Evolutionary conservation across 1,140 invertebrate species (phyloP).

Genomic region (Drosophila nigromelanica): DNA sequence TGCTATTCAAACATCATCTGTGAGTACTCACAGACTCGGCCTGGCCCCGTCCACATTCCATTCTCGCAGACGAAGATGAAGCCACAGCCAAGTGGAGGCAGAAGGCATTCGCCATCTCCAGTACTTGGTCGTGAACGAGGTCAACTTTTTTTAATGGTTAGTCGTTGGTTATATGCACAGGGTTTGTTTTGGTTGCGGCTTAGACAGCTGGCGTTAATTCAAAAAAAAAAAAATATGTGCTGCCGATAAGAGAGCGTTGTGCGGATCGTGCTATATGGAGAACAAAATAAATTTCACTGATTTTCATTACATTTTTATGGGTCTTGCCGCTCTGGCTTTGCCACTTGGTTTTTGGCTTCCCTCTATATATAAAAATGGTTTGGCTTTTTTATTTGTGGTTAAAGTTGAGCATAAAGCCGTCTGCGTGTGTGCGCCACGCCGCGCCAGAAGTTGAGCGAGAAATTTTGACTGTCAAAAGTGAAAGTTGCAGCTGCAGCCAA

Average conservation of each 20-base stretch:
- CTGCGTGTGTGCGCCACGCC: constrained; percentile 18
- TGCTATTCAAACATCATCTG: neutral
- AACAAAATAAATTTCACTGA: constrained; percentile 74
- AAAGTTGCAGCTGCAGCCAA: constrained; percentile 76
- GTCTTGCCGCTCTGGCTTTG: constrained; percentile 69
- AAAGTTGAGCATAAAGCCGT: constrained; percentile 74
- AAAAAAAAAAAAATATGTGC: constrained; percentile 1
- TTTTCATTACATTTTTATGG: constrained; percentile 69
- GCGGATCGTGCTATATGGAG: constrained; percentile 22
- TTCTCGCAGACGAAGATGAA: neutral
- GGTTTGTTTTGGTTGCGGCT: constrained; percentile 4
- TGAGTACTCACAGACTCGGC: neutral
- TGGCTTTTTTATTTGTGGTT: constrained; percentile 56
- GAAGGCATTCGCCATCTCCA: constrained; percentile 5
- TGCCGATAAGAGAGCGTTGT: constrained; percentile 8
- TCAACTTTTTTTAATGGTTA: constrained; percentile 46
- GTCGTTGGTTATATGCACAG: neutral
- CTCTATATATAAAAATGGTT: constrained; percentile 14
- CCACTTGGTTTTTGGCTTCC: constrained; percentile 45
- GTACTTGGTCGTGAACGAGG: constrained; percentile 46
- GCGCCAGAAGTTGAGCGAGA: constrained; percentile 75
- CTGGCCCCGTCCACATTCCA: constrained; percentile 18
- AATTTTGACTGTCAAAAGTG: constrained; percentile 80
- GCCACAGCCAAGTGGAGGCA: too few species aligned
- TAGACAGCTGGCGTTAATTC: constrained; percentile 4